These are phyloP conservation scores for Phenganax stokvisi DNA, from an alignment of 92 coral and sea anemone species.

Conservation along the genomic window DNA sequence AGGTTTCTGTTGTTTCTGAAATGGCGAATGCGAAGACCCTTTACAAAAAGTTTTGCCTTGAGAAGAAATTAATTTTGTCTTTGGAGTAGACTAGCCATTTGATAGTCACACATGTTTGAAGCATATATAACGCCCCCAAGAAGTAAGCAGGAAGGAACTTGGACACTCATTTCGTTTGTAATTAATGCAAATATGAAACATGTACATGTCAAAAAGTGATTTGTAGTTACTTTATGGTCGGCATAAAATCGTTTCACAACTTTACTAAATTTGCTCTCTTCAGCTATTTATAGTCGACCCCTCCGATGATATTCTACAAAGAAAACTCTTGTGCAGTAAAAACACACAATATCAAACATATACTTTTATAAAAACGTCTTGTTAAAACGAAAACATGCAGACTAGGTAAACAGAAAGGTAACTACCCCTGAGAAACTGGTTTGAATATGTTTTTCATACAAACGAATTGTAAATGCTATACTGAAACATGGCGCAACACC, in stretches of 20 bases:
- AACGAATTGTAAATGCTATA: not conserved
- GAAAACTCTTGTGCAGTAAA: not conserved
- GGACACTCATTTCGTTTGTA: not conserved
- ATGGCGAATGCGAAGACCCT: not conserved
- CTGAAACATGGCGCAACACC: conserved; percentile 24
- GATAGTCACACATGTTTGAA: conserved; percentile 27
- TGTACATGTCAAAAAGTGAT: conserved; percentile 18
- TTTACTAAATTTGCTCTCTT: not conserved
- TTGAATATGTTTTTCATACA: not conserved
- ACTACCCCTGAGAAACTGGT: conserved; percentile 7
- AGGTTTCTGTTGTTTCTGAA: not conserved
- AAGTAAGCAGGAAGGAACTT: conserved; percentile 10
- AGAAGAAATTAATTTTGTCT: conserved; percentile 1
- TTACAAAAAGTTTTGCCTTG: not conserved
- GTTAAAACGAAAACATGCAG: conserved; percentile 6
- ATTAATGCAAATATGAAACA: conserved; percentile 25
- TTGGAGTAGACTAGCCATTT: conserved; percentile 3
- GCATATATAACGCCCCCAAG: conserved; percentile 33
- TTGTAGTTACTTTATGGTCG: conserved; percentile 17
- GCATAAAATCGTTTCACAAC: not conserved
- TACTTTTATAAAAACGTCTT: not conserved
- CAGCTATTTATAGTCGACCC: conserved; percentile 4
- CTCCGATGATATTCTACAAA: conserved; percentile 5
- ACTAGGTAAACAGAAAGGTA: conserved; percentile 2
- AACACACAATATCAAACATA: conserved; percentile 14